phyloP scores from a whole-genome alignment of 1,140 invertebrate genomes.

The Sarcophaga bullata region DNA sequence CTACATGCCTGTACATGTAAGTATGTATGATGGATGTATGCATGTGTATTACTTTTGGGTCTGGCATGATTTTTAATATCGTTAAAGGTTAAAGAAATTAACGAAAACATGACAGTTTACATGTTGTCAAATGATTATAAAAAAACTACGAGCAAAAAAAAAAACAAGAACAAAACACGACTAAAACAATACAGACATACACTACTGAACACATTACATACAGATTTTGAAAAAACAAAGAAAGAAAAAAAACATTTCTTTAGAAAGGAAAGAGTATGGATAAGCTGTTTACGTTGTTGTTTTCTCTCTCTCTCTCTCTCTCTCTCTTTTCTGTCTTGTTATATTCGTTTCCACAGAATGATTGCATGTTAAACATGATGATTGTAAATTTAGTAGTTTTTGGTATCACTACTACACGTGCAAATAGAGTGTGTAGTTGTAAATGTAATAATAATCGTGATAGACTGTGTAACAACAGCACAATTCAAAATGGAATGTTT shows the following conservation, averaged over 20 bases:
- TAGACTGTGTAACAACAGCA: too few relatives aligned
- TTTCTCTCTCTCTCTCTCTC: background rate
- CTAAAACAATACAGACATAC: background rate
- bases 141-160: conserved; percentile 26
- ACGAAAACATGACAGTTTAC: conserved; percentile 46
- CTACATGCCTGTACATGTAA: too few relatives aligned
- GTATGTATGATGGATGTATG: too few relatives aligned
- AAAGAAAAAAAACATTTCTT: background rate
- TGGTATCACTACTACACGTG: too few relatives aligned
- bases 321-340: background rate
- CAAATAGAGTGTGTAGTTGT: too few relatives aligned
- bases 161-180: too few relatives aligned
- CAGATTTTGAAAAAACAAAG: too few relatives aligned
- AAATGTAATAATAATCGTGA: too few relatives aligned
- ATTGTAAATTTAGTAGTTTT: conserved; percentile 9
- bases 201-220: background rate
- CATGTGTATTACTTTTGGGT: background rate
- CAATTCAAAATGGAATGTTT: too few relatives aligned
- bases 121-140: conserved; percentile 46
- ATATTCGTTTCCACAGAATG: conserved; percentile 19
- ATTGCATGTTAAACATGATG: conserved; percentile 33
- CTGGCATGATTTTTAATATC: conserved; percentile 9
- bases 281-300: background rate
- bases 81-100: conserved; percentile 37
- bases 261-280: background rate